phyloP scores from a whole-genome alignment of 1,140 invertebrate genomes.

The Linepithema humile region DNA sequence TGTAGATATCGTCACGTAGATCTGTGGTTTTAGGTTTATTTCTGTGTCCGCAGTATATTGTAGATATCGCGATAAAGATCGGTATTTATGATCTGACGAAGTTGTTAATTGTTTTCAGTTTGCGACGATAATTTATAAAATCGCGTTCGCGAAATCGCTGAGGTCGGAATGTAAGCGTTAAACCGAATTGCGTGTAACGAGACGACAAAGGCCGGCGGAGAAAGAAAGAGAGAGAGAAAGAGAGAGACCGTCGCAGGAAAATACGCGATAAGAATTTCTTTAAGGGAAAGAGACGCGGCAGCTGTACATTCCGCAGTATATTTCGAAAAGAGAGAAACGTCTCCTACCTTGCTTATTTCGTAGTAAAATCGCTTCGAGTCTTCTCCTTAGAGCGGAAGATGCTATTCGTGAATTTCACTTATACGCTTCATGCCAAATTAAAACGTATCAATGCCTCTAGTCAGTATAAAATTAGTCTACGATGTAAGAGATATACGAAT shows the following conservation, averaged over 20 bases:
- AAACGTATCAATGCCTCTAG: constrained; percentile 55
- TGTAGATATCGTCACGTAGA: constrained; percentile 42
- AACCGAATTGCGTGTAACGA: not conserved
- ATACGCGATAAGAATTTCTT: constrained; percentile 17
- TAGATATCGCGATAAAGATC: constrained; percentile 20
- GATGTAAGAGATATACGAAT: constrained; percentile 20
- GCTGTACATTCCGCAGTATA: not conserved
- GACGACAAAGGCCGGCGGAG: not conserved
- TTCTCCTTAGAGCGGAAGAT: not conserved
- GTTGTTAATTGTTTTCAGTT: constrained; percentile 42
- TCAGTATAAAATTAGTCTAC: constrained; percentile 52
- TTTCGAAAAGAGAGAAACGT: not conserved
- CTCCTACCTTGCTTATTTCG: not conserved
- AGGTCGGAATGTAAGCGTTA: not conserved
- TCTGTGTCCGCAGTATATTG: not conserved
- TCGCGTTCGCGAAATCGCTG: constrained; percentile 10
- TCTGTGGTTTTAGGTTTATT: constrained; percentile 26
- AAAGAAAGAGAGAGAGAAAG: not conserved
- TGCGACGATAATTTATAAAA: constrained; percentile 3
- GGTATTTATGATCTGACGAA: constrained; percentile 28
- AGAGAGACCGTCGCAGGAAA: not conserved
- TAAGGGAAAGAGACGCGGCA: not conserved
- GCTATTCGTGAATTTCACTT: constrained; percentile 28
- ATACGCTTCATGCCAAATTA: constrained; percentile 53
- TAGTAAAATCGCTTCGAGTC: constrained; percentile 29